Percentiles rank a stretch among this genome's conserved stretches.
phyloP scores from a whole-genome alignment of 2,113 vertebrate species.

The Oenanthe melanoleuca region DNA sequence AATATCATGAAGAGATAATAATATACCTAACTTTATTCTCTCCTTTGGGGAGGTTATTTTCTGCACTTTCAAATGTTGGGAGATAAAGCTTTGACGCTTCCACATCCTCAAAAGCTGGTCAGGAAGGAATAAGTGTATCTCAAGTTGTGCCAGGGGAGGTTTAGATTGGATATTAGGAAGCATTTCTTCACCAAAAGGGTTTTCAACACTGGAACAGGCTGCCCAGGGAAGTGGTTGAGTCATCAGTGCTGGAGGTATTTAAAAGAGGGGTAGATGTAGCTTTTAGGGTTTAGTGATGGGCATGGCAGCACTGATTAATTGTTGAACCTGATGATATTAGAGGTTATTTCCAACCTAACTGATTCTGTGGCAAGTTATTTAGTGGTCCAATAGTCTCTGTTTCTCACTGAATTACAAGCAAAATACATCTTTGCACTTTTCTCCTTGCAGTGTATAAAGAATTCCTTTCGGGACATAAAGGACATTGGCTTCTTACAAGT shows the following conservation, averaged over 20 bases:
- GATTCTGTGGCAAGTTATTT: not conserved
- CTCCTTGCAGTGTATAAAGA: slow-evolving; percentile 79
- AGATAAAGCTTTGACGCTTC: not conserved
- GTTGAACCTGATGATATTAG: not conserved
- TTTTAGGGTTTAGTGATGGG: not conserved
- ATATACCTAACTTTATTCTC: not conserved
- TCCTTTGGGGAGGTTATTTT: not conserved
- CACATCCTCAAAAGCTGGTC: not conserved
- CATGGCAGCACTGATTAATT: not conserved
- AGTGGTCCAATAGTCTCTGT: not conserved
- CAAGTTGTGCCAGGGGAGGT: not conserved
- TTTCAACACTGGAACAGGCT: not conserved
- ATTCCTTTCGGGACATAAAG: slow-evolving; percentile 79
- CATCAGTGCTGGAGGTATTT: not conserved
- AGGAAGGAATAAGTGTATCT: not conserved
- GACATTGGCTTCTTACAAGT: slow-evolving; percentile 96
- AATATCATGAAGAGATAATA: not conserved
- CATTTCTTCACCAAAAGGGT: not conserved
- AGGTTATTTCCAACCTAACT: not conserved
- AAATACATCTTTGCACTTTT: not conserved
- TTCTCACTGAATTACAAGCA: not conserved
- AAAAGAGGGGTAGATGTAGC: fast-evolving
- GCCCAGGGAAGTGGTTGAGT: not conserved
- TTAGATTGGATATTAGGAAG: not conserved
- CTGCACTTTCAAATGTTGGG: not conserved